Evolutionary conservation across 2,888 invertebrate genomes (phyloP).

Genomic region (Luffia ferchaultella): DNA sequence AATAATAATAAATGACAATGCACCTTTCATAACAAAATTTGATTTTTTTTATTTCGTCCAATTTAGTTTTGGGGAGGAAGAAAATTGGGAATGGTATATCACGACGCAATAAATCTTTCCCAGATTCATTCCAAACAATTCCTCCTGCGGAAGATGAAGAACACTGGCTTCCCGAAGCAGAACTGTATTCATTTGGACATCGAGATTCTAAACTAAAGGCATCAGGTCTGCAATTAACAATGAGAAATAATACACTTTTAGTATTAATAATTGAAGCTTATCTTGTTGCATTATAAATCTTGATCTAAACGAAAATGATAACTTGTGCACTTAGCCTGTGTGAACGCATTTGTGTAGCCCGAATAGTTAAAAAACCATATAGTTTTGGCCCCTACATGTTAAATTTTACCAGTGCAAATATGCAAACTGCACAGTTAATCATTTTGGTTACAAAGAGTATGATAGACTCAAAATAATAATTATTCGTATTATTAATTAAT

Average conservation of each 20-base stretch:
- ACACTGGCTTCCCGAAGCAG: slow-evolving; percentile 43
- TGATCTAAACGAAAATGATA: no score
- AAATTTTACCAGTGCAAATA: no score
- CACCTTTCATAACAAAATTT: slow-evolving; percentile 66
- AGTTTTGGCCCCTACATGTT: no score
- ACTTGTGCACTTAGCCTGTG: no score
- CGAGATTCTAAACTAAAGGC: slow-evolving; percentile 65
- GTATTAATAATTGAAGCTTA: no score
- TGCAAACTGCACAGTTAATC: no score
- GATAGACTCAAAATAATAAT: no score
- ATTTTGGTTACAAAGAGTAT: no score
- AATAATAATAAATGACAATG: slow-evolving; percentile 5
- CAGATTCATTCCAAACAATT: slow-evolving; percentile 86
- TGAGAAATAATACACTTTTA: neutral
- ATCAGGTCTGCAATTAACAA: slow-evolving; percentile 29
- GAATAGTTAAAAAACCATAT: no score
- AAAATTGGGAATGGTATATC: slow-evolving; percentile 92
- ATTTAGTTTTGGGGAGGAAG: slow-evolving; percentile 63
- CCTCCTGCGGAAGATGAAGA: slow-evolving; percentile 52
- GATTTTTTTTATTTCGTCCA: slow-evolving; percentile 67
- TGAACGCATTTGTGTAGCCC: no score
- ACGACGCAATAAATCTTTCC: slow-evolving; percentile 76
- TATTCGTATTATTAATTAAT: no score
- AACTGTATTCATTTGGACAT: slow-evolving; percentile 84
- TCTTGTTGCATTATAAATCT: no score